Evolutionary conservation across 2,888 invertebrate species (phyloP), one percentile per base, ranked within the genome.

Genomic region (Clunio marinus): DNA sequence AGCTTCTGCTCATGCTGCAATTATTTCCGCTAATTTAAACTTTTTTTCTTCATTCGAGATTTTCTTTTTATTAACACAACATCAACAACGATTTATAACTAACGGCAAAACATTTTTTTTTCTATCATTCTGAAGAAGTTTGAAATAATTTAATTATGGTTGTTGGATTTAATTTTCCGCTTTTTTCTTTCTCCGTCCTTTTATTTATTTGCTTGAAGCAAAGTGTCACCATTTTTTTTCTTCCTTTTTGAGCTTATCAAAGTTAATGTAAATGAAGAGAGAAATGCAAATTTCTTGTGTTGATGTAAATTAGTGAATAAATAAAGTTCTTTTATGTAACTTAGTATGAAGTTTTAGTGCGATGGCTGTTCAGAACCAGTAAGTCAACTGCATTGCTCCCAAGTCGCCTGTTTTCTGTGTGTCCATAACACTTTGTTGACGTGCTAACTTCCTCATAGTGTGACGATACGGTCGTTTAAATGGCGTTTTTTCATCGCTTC

Each of bases 381-480:
- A 91, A 0, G 92, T 90, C 83, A 93, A 86, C 76, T 87, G 90
- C 77, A 93, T 88, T 63, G 86, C 86, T 13, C 93, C 93, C 22
- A 62, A 22, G 74, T 90, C 88, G 1, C 84, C 81, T 72, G 88
- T 87, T 70, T 87, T 83, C 71, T 91, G 92, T 1, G 92, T 92
- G 73, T 93, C 92, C 83, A 93, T 84, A 10, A 86, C 82, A 77
- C 91, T 92, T 67, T 87, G 83, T 77, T 93, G 93, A 7, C 91
- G 84, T 8, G 87, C 87, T 35, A 93, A 78, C 73, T 86, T 84
- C 46, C 85, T 84, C 82, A 88, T 85, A 0, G 88, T 87, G 27
- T 83, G 80, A 68, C 84, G 71, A 32, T 73, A 73, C 7, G 27
- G n/a, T 20, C 76, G 57, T 20, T 66, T 45, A 27, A 80, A 72